These are phyloP conservation scores for Nyctereutes procyonoides DNA, from an alignment of 2,113 vertebrate genomes.

Conservation along the genomic window DNA sequence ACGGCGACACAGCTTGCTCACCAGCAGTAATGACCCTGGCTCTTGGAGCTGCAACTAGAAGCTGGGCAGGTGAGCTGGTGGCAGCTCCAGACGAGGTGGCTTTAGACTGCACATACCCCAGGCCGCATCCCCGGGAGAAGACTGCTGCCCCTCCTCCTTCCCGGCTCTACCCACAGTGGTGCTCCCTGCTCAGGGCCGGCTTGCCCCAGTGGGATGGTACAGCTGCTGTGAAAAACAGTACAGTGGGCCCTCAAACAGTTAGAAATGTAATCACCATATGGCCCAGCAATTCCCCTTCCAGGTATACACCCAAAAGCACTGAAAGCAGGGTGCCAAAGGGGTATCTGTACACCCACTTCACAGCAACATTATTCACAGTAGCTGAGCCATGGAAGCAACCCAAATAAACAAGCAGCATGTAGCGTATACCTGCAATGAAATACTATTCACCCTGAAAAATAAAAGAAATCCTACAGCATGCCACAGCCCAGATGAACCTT, in stretches of 20 bases:
- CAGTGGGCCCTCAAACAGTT: neutral
- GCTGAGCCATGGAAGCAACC: neutral
- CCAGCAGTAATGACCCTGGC: accelerated
- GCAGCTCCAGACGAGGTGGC: neutral
- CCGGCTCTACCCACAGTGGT: neutral
- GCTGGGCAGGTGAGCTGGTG: neutral
- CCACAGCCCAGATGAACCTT: neutral
- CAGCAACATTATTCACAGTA: neutral
- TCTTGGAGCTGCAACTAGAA: neutral
- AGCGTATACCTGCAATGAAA: neutral
- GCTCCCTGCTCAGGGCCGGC: accelerated
- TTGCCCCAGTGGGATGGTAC: neutral
- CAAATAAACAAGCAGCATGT: neutral
- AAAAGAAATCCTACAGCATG: neutral
- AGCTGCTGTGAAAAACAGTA: neutral
- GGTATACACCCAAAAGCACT: neutral
- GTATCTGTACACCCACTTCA: neutral
- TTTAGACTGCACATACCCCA: accelerated
- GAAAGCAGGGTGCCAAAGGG: neutral
- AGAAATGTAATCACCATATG: neutral
- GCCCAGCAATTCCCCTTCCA: neutral
- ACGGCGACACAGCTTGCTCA: accelerated
- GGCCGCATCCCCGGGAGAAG: neutral
- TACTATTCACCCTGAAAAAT: neutral
- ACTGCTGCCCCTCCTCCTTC: neutral